Evolutionary conservation across 2,797 vertebrate species (phyloP).

Genomic region (Fundulus diaphanus): DNA sequence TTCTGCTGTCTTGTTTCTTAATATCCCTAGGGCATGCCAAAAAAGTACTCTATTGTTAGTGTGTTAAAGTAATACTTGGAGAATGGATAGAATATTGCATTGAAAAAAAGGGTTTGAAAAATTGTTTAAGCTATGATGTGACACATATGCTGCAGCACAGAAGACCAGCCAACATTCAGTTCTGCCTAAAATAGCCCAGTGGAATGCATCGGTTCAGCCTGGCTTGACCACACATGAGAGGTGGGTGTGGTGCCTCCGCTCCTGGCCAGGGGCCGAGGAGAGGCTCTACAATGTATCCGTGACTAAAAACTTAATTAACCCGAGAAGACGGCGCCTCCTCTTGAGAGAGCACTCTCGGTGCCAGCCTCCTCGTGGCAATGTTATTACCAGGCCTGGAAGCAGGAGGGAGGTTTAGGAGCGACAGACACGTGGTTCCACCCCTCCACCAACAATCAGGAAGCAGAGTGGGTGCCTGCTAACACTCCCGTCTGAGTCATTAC

Average conservation of each 20-base stretch:
- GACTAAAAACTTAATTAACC: constrained; percentile 64
- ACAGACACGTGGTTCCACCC: constrained; percentile 41
- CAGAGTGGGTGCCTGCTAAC: constrained; percentile 17
- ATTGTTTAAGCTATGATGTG: not conserved
- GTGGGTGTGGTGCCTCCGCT: constrained; percentile 9
- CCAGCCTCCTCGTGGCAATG: constrained; percentile 32
- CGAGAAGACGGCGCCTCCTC: constrained; percentile 31
- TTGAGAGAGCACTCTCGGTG: constrained; percentile 33
- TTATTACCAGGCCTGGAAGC: constrained; percentile 56
- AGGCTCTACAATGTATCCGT: constrained; percentile 26
- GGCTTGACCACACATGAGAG: constrained; percentile 13
- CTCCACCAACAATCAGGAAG: constrained; percentile 31
- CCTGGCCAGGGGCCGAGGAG: not conserved
- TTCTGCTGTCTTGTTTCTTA: constrained; percentile 54
- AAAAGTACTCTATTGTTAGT: constrained; percentile 48
- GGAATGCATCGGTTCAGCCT: not conserved
- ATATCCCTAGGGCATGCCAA: constrained; percentile 51
- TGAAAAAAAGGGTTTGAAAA: not conserved
- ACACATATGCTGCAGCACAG: constrained; percentile 3
- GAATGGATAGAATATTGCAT: constrained; percentile 13
- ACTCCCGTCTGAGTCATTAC: not conserved
- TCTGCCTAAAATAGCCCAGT: constrained; percentile 17
- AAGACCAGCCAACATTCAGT: not conserved
- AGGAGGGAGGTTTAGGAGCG: constrained; percentile 20
- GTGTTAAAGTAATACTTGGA: constrained; percentile 31